Evolutionary conservation across 1,140 invertebrate species (phyloP).

Genomic region (Varroa destructor): DNA sequence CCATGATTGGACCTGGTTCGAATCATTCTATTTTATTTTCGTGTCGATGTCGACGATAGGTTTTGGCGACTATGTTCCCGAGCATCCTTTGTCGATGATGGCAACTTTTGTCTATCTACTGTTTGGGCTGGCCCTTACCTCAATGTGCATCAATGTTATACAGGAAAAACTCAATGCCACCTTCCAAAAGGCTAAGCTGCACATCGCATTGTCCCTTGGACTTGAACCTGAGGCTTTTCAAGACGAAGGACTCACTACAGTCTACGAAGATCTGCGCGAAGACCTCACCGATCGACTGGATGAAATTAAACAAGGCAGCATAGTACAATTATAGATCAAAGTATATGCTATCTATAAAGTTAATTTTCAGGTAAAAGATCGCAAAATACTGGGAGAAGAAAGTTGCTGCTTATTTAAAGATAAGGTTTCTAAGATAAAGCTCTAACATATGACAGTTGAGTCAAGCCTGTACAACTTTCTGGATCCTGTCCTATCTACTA

Average conservation of each 20-base stretch:
- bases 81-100: slow-evolving; percentile 62
- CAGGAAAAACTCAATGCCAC: slow-evolving; percentile 39
- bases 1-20: slow-evolving; percentile 71
- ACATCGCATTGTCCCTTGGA: slow-evolving; percentile 29
- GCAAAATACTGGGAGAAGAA: slow-evolving; percentile 1
- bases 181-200: slow-evolving; percentile 33
- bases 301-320: slow-evolving; percentile 18
- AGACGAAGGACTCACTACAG: slow-evolving; percentile 22
- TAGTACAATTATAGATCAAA: slow-evolving; percentile 3
- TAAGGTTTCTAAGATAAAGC: no score
- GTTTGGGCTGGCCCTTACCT: slow-evolving; percentile 78
- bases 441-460: no score
- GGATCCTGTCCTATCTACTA: no score
- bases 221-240: slow-evolving; percentile 15
- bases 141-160: slow-evolving; percentile 76
- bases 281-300: slow-evolving; percentile 14
- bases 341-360: no score
- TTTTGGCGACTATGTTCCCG: slow-evolving; percentile 77
- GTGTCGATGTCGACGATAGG: slow-evolving; percentile 89
- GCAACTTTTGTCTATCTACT: slow-evolving; percentile 80
- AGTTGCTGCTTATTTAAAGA: background rate
- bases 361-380: background rate
- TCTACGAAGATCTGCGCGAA: slow-evolving; percentile 20
- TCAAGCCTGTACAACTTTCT: no score
- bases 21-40: slow-evolving; percentile 85